Evolutionary conservation across 92 coral and sea anemone species (phyloP), one percentile per base, ranked within the genome.

Genomic region (Chrysogorgia sp.): DNA sequence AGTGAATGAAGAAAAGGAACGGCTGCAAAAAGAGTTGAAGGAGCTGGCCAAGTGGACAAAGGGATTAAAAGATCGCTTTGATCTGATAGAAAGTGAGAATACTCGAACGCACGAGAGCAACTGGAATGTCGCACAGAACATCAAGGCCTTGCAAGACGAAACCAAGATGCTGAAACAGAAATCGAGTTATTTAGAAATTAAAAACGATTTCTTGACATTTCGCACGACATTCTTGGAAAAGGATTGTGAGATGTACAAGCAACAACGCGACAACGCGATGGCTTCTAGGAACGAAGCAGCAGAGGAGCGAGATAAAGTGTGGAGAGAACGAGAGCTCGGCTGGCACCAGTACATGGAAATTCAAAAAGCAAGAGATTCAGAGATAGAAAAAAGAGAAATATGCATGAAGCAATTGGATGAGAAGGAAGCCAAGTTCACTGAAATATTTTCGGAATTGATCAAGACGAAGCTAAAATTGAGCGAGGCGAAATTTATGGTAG

Each of bases 41-140:
- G 53, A 47, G 53, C n/a, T 47, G n/a, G 53, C 10, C 7, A 47
- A 47, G n/a, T 47, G 53, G 53, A 47, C 53, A 47, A 47, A 47
- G 53, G 53, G 53, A 6, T 47, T 47, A 47, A 47, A 47, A 47
- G n/a, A 47, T 47, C 53, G 53, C n/a, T 47, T 47, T 47, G 53
- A 47, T 15, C n/a, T 47, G n/a, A 7, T 47, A 7, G 53, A 47
- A n/a, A 47, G n/a, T 15, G 53, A 47, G 2, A 47, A 47, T 15
- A 15, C 15, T 15, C 10, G n/a, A 7, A 15, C 53, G 2, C 53
- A 2, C 2, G 53, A 47, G n/a, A 15, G 15, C n/a, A 47, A 47
- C 15, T n/a, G 10, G 2, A 47, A 47, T n/a, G 53, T 47, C n/a
- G 53, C 53, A 2, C 53, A 47, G 2, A 47, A 47, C 15, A 47